phyloP scores from a whole-genome alignment of 2,888 invertebrate genomes.

The Polietes domitor region DNA sequence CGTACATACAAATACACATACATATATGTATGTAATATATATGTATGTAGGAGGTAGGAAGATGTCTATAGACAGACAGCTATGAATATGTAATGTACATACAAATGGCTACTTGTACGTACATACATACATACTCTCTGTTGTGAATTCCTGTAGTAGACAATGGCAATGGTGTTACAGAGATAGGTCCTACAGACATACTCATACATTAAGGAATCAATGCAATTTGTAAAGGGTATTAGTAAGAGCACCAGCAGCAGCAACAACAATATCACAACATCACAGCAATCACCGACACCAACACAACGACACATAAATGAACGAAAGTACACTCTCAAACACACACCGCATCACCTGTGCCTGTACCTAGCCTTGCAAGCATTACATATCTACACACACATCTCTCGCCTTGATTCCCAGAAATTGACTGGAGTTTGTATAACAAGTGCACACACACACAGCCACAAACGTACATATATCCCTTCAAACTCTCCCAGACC shows the following conservation, averaged over 20 bases:
- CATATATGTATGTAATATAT: not conserved
- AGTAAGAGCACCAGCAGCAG: not conserved
- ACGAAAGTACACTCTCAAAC: not conserved
- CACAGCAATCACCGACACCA: not conserved
- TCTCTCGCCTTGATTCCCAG: not conserved
- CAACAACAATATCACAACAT: not conserved
- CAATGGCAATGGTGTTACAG: no score
- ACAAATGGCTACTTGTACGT: not conserved
- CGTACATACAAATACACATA: conserved; percentile 16
- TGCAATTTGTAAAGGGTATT: conserved; percentile 42
- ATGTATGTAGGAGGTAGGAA: not conserved
- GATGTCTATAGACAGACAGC: not conserved
- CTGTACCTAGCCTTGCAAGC: not conserved
- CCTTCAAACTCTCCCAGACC: not conserved
- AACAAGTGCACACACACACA: not conserved
- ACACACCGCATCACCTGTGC: not conserved
- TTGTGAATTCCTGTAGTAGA: no score
- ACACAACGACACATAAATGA: not conserved
- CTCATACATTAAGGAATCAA: conserved; percentile 10
- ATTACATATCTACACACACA: not conserved
- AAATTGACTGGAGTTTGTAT: not conserved
- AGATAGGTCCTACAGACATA: no score
- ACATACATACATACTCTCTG: not conserved
- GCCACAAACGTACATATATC: not conserved
- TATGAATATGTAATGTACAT: not conserved